Percentiles rank a stretch among this genome's conserved stretches.
Conservation (phyloP, 2,888 invertebrate genomes). For the Chesias legatella region DNA sequence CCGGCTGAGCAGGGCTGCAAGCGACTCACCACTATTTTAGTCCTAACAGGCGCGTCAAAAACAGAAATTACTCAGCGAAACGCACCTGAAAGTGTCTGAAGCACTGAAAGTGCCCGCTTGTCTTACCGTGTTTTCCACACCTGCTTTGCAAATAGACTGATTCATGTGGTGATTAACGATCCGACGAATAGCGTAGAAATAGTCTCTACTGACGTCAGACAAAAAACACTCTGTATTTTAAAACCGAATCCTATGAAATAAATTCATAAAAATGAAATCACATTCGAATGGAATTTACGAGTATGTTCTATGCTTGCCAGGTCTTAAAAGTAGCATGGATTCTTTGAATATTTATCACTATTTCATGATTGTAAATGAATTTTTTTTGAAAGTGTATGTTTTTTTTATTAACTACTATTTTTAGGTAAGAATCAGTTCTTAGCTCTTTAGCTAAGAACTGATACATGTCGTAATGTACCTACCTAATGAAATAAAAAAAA, state of each 20-base stretch:
- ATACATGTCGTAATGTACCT: no score
- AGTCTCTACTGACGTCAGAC: slow-evolving; percentile 64
- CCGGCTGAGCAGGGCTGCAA: no score
- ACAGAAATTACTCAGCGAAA: slow-evolving; percentile 20
- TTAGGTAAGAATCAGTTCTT: no score
- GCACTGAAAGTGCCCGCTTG: slow-evolving; percentile 48
- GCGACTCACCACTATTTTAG: slow-evolving; percentile 20
- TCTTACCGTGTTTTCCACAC: slow-evolving; percentile 55
- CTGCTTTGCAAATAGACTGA: slow-evolving; percentile 62
- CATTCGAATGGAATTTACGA: slow-evolving; percentile 26
- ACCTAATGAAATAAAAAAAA: no score
- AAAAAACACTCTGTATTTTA: slow-evolving; percentile 50
- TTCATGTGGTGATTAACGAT: slow-evolving; percentile 53
- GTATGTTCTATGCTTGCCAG: slow-evolving; percentile 30
- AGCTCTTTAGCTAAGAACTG: no score
- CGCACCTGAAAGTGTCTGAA: slow-evolving; percentile 47
- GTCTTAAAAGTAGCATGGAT: slow-evolving; percentile 30
- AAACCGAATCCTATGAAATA: slow-evolving; percentile 36
- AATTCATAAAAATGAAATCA: slow-evolving; percentile 35
- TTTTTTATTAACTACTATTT: no score
- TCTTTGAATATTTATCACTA: no score
- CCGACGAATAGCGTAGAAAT: slow-evolving; percentile 55
- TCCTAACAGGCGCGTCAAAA: slow-evolving; percentile 18
- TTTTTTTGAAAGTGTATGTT: no score
- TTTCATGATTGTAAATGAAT: no score